Evolutionary conservation across 2,797 vertebrate genomes (phyloP).

Genomic region (Alectoris magna): DNA sequence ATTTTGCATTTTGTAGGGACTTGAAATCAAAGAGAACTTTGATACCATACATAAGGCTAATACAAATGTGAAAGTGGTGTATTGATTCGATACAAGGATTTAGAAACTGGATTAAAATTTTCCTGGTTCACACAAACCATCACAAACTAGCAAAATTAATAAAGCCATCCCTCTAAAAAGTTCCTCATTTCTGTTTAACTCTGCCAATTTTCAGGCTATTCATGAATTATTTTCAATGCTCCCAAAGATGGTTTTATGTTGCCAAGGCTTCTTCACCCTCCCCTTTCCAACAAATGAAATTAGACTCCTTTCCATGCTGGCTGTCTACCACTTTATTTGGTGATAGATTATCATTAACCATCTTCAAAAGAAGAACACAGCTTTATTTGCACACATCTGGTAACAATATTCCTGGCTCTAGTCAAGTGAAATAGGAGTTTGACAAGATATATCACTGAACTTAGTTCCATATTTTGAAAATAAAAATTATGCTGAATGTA

Average conservation of each 20-base stretch:
- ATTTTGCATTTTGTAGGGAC: neutral
- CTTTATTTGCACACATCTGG: constrained; percentile 7
- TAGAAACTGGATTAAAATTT: neutral
- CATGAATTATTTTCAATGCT: constrained; percentile 27
- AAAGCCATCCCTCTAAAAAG: neutral
- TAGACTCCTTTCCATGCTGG: constrained; percentile 14
- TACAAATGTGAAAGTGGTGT: neutral
- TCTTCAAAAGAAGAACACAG: constrained; percentile 23
- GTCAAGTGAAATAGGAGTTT: neutral
- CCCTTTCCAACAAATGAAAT: neutral
- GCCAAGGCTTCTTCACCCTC: neutral
- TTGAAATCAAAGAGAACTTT: neutral
- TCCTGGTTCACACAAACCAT: neutral
- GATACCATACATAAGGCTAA: neutral
- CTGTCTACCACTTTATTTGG: neutral
- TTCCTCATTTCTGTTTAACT: neutral
- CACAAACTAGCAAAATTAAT: neutral
- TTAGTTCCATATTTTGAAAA: neutral
- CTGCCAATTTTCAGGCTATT: constrained; percentile 23
- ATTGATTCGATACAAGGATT: neutral
- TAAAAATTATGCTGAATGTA: neutral
- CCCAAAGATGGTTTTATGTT: neutral
- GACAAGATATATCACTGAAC: neutral
- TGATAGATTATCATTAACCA: neutral
- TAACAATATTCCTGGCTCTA: constrained; percentile 14